These are phyloP conservation scores for Caenorhabditis sp. DNA, from an alignment of 2,888 invertebrate genomes.

Conservation along the genomic window DNA sequence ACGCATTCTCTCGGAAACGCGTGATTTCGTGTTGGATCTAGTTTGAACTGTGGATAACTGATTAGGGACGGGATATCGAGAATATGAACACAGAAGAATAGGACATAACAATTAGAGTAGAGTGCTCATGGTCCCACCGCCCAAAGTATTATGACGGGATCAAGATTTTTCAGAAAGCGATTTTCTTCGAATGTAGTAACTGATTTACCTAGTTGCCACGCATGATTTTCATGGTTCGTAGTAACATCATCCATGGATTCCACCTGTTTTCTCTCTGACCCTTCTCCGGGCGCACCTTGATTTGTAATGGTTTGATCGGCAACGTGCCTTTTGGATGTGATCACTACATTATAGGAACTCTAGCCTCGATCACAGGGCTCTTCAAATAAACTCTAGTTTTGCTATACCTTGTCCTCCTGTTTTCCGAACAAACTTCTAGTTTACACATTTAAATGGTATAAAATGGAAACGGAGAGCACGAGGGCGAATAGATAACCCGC, in stretches of 20 bases:
- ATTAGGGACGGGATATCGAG: not conserved
- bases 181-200: no score
- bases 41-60: conserved; percentile 6
- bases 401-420: conserved; percentile 23
- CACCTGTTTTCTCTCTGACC: no score
- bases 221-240: no score
- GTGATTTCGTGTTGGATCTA: conserved; percentile 9
- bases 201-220: no score
- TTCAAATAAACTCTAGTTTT: conserved; percentile 18
- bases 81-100: not conserved
- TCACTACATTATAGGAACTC: conserved; percentile 18
- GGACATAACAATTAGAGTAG: no score
- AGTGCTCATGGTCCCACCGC: no score
- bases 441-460: conserved; percentile 14
- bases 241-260: no score
- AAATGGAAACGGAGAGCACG: conserved; percentile 12
- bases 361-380: not conserved
- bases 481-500: conserved; percentile 17
- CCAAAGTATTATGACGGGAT: no score
- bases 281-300: no score
- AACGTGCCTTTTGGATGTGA: conserved; percentile 4
- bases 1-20: conserved; percentile 1
- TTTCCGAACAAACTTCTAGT: conserved; percentile 6
- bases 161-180: no score
- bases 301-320: no score